Conservation (phyloP, 2,797 vertebrate species). For the Crocodylus rhombifer region DNA sequence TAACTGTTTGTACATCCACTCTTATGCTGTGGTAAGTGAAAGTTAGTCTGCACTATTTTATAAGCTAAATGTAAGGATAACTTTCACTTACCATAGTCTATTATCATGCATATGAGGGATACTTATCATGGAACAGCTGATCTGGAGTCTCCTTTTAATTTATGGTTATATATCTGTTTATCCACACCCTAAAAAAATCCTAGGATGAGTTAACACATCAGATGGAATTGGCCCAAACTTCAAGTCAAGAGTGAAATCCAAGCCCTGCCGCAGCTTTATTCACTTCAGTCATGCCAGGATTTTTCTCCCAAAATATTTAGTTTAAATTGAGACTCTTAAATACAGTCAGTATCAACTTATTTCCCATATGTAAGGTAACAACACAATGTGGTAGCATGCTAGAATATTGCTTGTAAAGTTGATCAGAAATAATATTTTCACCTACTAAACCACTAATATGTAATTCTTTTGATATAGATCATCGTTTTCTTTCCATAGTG, state of each 20-base stretch:
- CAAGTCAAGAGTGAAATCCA: not conserved
- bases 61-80: too few species aligned
- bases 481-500: not conserved
- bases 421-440: not conserved
- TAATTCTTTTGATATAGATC: too few species aligned
- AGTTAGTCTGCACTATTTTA: too few species aligned
- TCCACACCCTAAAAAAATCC: too few species aligned
- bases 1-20: too few species aligned
- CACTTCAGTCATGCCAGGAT: not conserved
- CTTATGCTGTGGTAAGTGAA: too few species aligned
- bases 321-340: not conserved
- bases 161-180: too few species aligned
- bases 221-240: not conserved
- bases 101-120: not conserved
- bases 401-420: not conserved
- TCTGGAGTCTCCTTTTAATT: too few species aligned
- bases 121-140: too few species aligned
- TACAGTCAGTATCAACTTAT: not conserved
- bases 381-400: not conserved
- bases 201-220: not conserved
- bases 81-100: not conserved
- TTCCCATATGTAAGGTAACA: not conserved
- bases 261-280: not conserved
- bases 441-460: too few species aligned
- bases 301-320: not conserved